Conservation (phyloP, 2,888 invertebrate species). For the Tromatobia lineatoria region DNA sequence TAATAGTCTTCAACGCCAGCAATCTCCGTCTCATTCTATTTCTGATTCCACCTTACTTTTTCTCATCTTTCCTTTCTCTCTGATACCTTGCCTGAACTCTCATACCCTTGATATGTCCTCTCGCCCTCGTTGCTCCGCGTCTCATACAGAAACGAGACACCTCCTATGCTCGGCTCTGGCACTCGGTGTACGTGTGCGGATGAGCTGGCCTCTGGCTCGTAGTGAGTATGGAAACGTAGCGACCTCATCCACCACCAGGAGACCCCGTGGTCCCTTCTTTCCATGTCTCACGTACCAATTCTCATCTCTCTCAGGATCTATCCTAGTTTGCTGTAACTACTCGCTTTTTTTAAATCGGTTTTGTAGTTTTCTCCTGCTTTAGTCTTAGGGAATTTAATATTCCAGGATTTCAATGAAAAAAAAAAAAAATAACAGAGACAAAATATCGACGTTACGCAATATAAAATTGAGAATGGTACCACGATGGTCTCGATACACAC, state of each 20-base stretch:
- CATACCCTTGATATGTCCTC: slow-evolving; percentile 4
- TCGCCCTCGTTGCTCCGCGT: slow-evolving; percentile 63
- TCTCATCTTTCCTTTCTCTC: slow-evolving; percentile 60
- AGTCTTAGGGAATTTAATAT: too few relatives aligned
- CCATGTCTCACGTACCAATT: background rate
- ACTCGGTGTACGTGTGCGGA: slow-evolving; percentile 10
- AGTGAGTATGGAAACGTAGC: background rate
- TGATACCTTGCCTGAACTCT: slow-evolving; percentile 15
- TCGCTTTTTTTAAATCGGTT: too few relatives aligned
- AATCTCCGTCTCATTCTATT: slow-evolving; percentile 57
- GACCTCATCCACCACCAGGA: slow-evolving; percentile 10
- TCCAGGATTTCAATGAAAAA: too few relatives aligned
- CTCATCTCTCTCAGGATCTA: background rate
- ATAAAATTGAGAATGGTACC: slow-evolving; percentile 65
- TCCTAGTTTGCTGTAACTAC: background rate
- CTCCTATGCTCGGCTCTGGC: slow-evolving; percentile 23
- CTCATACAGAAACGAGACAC: slow-evolving; percentile 70
- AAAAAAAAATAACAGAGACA: too few relatives aligned
- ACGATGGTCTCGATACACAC: slow-evolving; percentile 1
- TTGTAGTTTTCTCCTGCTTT: too few relatives aligned
- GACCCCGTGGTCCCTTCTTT: slow-evolving; percentile 23
- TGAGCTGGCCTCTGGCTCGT: slow-evolving; percentile 5
- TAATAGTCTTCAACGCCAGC: slow-evolving; percentile 80
- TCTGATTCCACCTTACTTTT: slow-evolving; percentile 6
- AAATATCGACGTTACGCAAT: slow-evolving; percentile 71